Conservation (phyloP, 2,113 vertebrate genomes). For the Lophochroa leadbeateri region DNA sequence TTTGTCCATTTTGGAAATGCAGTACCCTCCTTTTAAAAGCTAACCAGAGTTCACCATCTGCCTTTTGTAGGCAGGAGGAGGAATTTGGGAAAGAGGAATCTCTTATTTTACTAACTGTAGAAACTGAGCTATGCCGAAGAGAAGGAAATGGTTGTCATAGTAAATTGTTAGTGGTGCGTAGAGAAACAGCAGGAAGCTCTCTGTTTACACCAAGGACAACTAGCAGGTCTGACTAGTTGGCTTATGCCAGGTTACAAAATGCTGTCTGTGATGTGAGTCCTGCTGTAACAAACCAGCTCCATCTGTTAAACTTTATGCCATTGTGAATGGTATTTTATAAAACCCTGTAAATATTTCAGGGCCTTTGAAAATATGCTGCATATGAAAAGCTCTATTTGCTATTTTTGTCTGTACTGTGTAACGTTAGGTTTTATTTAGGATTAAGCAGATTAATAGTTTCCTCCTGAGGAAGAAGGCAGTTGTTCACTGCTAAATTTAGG, state of each 20-base stretch:
- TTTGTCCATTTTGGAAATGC: slow-evolving; percentile 75
- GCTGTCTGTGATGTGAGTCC: background rate
- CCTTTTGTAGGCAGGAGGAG: background rate
- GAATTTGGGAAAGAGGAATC: background rate
- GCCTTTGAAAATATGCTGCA: background rate
- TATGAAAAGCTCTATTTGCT: background rate
- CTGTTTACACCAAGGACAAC: background rate
- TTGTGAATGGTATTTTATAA: background rate
- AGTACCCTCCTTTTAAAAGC: slow-evolving; percentile 77
- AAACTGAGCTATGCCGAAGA: background rate
- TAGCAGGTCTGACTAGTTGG: slow-evolving; percentile 32
- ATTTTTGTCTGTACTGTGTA: background rate
- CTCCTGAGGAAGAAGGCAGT: slow-evolving; percentile 18
- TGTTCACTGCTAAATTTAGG: background rate
- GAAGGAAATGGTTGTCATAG: background rate
- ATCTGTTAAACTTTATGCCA: background rate
- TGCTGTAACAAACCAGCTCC: background rate
- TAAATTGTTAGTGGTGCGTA: background rate
- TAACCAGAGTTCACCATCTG: background rate
- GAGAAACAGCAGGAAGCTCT: background rate
- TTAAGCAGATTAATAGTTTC: background rate
- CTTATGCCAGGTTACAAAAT: background rate
- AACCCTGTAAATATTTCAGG: background rate
- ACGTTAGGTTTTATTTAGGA: background rate
- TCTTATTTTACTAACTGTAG: background rate